phyloP scores from a whole-genome alignment of 2,797 vertebrate genomes.

The Coilia nasus region DNA sequence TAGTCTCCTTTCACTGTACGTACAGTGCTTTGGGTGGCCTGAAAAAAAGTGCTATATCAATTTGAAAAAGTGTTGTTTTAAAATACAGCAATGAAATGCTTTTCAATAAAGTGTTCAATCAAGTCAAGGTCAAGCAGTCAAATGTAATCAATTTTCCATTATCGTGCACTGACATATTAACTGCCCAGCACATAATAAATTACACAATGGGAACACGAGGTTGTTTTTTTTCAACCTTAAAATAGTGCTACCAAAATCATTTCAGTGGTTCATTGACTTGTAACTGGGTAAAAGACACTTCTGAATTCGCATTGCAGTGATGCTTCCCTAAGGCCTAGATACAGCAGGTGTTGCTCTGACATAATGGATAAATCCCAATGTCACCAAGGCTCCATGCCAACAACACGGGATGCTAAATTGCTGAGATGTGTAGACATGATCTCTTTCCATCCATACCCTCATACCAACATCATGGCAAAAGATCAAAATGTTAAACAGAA shows the following conservation, averaged over 20 bases:
- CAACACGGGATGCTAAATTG: background rate
- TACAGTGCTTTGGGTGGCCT: no score
- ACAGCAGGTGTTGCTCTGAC: constrained; percentile 58
- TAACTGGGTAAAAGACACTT: no score
- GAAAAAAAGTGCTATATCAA: no score
- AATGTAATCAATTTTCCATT: no score
- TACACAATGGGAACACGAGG: constrained; percentile 44
- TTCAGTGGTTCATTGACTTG: no score
- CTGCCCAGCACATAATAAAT: background rate
- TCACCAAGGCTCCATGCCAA: background rate
- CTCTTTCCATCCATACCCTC: background rate
- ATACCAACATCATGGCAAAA: background rate
- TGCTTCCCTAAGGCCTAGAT: constrained; percentile 54
- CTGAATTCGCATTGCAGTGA: constrained; percentile 57
- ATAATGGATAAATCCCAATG: constrained; percentile 27
- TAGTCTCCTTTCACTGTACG: no score
- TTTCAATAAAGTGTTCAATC: no score
- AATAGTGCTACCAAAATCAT: no score
- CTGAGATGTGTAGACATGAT: background rate
- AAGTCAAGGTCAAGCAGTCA: no score
- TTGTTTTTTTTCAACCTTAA: no score
- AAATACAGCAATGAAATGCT: no score
- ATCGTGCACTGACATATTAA: background rate
- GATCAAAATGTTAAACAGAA: background rate
- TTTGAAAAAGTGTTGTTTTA: no score